Evolutionary conservation across 53 echinoderm and acorn worm species (phyloP), one percentile per base, ranked within the genome.

Genomic region (Crossaster papposus): DNA sequence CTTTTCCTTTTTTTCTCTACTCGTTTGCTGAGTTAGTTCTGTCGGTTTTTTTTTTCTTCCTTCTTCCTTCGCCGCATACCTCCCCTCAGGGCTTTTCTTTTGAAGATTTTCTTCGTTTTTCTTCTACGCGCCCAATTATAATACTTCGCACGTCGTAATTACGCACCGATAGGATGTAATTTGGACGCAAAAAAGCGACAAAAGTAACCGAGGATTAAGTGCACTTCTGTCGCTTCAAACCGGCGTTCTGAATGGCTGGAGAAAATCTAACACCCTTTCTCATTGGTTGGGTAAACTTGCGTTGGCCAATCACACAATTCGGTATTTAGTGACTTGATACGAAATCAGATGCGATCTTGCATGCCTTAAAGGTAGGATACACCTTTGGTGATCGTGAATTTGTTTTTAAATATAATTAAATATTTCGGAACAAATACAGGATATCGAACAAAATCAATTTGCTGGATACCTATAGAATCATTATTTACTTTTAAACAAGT

Each of bases 121-220:
- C 23, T 55, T 62, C 29, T 22, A 58, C 81, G 54, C 52, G 5
- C 64, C 81, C 30, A 80, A 55, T 81, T 81, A 81, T 44, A 1
- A n/a, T 81, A 62, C 63, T 17, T 58, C 51, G 81, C 81, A 51
- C 51, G 30, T 34, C 58, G 81, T 81, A 81, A 81, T 55, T 58
- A 31, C 81, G 81, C 81, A 81, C 81, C 81, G 80, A 80, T 51
- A 80, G 32, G 80, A 35, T 89, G 80, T 36, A 79, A 65, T 68
- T 89, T 35, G 37, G 65, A 65, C 31, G 79, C 30, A 30, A 79
- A 54, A 51, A 23, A 52, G 30, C 54, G 79, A 74, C 64, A 65
- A 20, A 89, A 79, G 34, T 36, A 64, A 14, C 64, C 51, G 50
- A 88, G n/a, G 36, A 62, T 34, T 28, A 54, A 77, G 78, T 88